Percentiles rank a stretch among this genome's conserved stretches.
These are phyloP conservation scores for Otolemur garnettii DNA, from an alignment of 2,113 vertebrate genomes.

Conservation along the genomic window DNA sequence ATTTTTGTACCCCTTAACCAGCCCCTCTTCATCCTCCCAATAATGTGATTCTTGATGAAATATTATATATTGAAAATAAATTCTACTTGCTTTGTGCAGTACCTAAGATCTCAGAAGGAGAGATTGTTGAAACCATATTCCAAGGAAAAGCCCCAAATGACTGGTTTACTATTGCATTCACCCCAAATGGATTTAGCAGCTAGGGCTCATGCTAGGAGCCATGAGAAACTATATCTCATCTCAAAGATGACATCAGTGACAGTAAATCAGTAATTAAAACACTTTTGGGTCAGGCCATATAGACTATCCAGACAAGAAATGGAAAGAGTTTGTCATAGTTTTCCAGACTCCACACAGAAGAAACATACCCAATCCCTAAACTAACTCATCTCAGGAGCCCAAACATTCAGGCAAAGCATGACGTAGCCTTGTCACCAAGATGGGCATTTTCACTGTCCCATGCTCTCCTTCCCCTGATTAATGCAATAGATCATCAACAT, in stretches of 20 bases:
- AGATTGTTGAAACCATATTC: not conserved
- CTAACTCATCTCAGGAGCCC: not conserved
- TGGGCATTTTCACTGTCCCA: not conserved
- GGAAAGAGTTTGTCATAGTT: not conserved
- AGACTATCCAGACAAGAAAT: not conserved
- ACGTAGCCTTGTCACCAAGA: not conserved
- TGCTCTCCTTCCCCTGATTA: not conserved
- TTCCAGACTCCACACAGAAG: not conserved
- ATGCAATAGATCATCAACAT: no score
- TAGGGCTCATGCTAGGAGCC: not conserved
- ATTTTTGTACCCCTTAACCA: not conserved
- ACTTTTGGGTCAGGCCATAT: not conserved
- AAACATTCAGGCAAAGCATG: not conserved
- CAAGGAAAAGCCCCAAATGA: not conserved
- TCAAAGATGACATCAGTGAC: constrained; percentile 18
- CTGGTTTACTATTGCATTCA: not conserved
- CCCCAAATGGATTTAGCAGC: not conserved
- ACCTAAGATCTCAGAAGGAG: not conserved
- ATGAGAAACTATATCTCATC: constrained; percentile 31
- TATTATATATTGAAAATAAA: constrained; percentile 30
- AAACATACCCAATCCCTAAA: not conserved
- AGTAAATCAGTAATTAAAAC: constrained; percentile 30
- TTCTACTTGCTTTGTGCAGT: not conserved
- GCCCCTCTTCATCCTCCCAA: not conserved
- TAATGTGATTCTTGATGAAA: constrained; percentile 31